Evolutionary conservation across 2,888 invertebrate genomes (phyloP), one percentile per base, ranked within the genome.

Genomic region (Watsonalla cultraria): DNA sequence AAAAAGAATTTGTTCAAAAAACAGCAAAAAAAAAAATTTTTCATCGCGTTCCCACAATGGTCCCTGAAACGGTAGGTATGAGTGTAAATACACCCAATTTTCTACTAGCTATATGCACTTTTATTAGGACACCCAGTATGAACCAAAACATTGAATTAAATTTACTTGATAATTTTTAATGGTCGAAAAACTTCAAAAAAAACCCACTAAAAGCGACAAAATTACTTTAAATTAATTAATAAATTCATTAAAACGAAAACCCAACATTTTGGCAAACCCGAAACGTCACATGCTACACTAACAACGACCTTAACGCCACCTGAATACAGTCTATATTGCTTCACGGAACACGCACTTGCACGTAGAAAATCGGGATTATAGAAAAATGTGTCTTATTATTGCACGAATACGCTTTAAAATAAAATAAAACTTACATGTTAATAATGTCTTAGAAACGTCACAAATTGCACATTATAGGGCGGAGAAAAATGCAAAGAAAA

Each of bases 231-330:
- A 46, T 49, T 15, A 49, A 37, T 35, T 37, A n/a, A 35, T 35
- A 34, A 47, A 35, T 37, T 11, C 35, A 13, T 5, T 6, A 37
- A 14, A 37, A 9, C 24, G 24, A 9, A 48, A 48, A 48, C 7
- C 14, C 37, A 49, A 57, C 57, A 61, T 57, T 58, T 57, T 58
- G 60, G 58, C 60, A 58, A 57, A 53, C 58, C 58, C 58, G 7
- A 46, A 58, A 56, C 58, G 57, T 58, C 56, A 55, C 52, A 50
- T 13, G 45, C 9, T 24, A 47, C 15, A 5, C 54, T 48, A 49
- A 45, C 55, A 54, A 14, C 37, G 46, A 51, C 55, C 54, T 59
- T 51, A 56, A 48, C 50, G 35, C 45, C 51, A 37, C 24, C 50
- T 9, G 9, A 0, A 37, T 55, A 55, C 14, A 45, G 54, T 51